Conservation (phyloP, 2,113 vertebrate genomes). For the Ptilonorhynchus violaceus region DNA sequence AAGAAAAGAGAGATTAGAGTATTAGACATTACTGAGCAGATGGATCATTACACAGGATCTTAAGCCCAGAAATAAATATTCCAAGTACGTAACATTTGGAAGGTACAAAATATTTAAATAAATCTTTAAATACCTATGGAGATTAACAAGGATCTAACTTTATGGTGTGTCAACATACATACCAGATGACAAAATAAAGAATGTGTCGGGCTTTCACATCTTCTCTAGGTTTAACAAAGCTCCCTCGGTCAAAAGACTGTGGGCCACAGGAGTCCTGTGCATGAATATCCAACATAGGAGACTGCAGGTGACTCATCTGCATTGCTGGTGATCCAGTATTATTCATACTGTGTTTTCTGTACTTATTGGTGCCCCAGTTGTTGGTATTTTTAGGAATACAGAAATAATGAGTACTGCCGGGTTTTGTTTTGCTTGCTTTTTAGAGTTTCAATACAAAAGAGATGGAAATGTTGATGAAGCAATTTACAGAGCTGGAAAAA, state of each 20-base stretch:
- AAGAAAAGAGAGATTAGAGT: conserved; percentile 54
- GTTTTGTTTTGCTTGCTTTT: background rate
- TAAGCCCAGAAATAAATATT: conserved; percentile 60
- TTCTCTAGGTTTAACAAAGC: conserved; percentile 9
- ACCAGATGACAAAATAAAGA: conserved; percentile 42
- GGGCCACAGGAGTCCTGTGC: background rate
- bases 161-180: background rate
- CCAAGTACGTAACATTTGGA: conserved; percentile 18
- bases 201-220: background rate
- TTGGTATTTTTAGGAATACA: background rate
- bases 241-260: background rate
- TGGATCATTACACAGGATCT: conserved; percentile 51
- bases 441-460: background rate
- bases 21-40: conserved; percentile 68
- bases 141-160: conserved; percentile 17
- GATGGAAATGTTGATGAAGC: background rate
- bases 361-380: background rate
- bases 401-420: background rate
- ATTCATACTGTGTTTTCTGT: background rate
- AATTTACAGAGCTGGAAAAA: background rate
- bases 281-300: background rate
- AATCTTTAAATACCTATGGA: conserved; percentile 20
- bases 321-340: background rate
- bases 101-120: conserved; percentile 6
- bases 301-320: background rate